Base-by-base conservation (phyloP, 1,140 invertebrate species). In the Heliconius hermathena region DNA sequence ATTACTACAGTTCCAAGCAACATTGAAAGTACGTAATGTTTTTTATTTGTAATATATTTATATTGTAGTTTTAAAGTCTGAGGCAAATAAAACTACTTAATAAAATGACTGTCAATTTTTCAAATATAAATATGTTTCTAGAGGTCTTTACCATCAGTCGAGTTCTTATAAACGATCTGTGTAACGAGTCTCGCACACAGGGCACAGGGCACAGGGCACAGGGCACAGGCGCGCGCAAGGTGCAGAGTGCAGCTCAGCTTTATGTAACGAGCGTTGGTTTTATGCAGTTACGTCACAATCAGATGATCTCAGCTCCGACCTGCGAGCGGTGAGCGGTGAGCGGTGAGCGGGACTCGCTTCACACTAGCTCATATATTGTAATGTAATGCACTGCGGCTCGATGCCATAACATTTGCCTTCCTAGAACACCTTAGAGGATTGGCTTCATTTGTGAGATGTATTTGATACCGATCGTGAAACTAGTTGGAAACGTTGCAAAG, bases 271-370 rank as follows among this genome's bases (percentile, higher is more conserved):
- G 36, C 8, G n/a, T 38, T 38, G 49, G 73, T 29, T 74, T 46
- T 54, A 49, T 3, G 36, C 1, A 8, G 71, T 78, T 78, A 38
- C 77, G 77, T 78, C 77, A 78, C 57, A 66, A 73, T n/a, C 72
- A 78, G 72, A 57, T 78, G 77, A 78, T 70, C 71, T 66, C 22
- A 41, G 52, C 60, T 11, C 3, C n/a, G n/a, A 60, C 20, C 54
- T 26, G 57, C 57, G 57, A 60, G n/a, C 57, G 11, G n/a, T 8
- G 9, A 60, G 8, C 54, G 22, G 54, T 20, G 54, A 66, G 22
- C 60, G 11, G 60, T 29, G 60, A 66, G 26, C 60, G 60, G 22
- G 26, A 66, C 11, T 66, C 60, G 13, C 8, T 66, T 26, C 26
- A 66, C n/a, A 60, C n/a, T 22, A 20, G 18, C 54, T 29, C 22